Percentiles rank a stretch among this genome's conserved stretches.
Evolutionary conservation across 2,113 vertebrate species (phyloP).

Genomic region (Lepisosteus osseus): DNA sequence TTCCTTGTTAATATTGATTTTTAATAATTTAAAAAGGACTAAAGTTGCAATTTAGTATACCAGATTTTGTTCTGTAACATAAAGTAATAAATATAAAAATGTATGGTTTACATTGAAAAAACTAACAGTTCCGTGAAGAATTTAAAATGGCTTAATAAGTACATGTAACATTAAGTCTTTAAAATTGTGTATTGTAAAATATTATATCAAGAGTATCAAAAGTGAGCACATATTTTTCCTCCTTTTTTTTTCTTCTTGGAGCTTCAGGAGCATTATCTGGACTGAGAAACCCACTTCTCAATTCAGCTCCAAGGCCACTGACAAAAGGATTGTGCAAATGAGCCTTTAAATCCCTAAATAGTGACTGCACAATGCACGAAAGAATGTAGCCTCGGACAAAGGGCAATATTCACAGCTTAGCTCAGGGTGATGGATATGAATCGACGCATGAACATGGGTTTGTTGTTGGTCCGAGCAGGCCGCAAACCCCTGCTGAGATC

Average conservation of each 20-base stretch:
- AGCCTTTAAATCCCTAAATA: conserved; percentile 98
- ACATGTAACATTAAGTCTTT: too few relatives aligned
- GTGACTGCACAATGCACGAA: conserved; percentile 88
- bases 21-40: too few relatives aligned
- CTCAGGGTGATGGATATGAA: conserved; percentile 97
- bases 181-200: too few relatives aligned
- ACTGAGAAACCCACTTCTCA: conserved; percentile 70
- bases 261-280: conserved; percentile 67
- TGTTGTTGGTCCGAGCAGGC: conserved; percentile 82
- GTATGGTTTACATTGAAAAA: too few relatives aligned
- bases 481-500: conserved; percentile 86
- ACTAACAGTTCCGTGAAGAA: too few relatives aligned
- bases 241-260: conserved; percentile 15
- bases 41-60: too few relatives aligned
- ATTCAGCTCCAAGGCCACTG: conserved; percentile 78
- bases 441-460: conserved; percentile 95
- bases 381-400: conserved; percentile 88
- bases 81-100: too few relatives aligned
- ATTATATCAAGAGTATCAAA: background rate
- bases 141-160: too few relatives aligned
- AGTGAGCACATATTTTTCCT: conserved; percentile 13
- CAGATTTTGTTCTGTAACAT: too few relatives aligned
- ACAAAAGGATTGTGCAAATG: conserved; percentile 99
- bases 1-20: too few relatives aligned
- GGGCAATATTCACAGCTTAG: conserved; percentile 85